Evolutionary conservation across 1,140 invertebrate species (phyloP).

Genomic region (Amyelois transitella): DNA sequence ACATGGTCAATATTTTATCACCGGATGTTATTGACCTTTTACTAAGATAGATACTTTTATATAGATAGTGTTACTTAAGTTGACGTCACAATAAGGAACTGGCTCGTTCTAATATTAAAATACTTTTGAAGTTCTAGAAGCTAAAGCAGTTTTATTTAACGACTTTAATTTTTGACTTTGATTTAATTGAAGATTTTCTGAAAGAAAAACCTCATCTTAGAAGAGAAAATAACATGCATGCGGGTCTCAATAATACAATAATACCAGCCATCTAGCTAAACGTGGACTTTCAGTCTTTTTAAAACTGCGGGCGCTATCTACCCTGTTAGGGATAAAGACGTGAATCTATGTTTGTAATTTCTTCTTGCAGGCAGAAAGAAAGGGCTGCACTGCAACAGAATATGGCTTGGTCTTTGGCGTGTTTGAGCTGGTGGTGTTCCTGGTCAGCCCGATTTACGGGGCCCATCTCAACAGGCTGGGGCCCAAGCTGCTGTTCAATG

Average conservation of each 20-base stretch:
- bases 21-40: neutral
- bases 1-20: neutral
- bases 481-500: slow-evolving; percentile 89
- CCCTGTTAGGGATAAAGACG: neutral
- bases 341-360: neutral
- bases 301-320: neutral
- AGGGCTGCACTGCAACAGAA: slow-evolving; percentile 89
- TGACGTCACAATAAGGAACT: neutral
- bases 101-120: neutral
- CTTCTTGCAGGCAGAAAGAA: slow-evolving; percentile 82
- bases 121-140: no score
- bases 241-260: no score
- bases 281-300: no score
- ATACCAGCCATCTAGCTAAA: no score
- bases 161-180: no score
- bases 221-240: no score
- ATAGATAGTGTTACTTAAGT: neutral
- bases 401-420: slow-evolving; percentile 95
- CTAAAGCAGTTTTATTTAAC: no score
- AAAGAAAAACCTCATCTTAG: no score
- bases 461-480: slow-evolving; percentile 88
- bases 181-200: no score
- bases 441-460: slow-evolving; percentile 92
- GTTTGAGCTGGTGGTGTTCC: slow-evolving; percentile 93
- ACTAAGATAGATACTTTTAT: neutral